A percentile compares a stretch with the other conserved stretches of the same genome.
Evolutionary conservation across 2,113 vertebrate genomes (phyloP).

Genomic region (Pangasianodon gigas): DNA sequence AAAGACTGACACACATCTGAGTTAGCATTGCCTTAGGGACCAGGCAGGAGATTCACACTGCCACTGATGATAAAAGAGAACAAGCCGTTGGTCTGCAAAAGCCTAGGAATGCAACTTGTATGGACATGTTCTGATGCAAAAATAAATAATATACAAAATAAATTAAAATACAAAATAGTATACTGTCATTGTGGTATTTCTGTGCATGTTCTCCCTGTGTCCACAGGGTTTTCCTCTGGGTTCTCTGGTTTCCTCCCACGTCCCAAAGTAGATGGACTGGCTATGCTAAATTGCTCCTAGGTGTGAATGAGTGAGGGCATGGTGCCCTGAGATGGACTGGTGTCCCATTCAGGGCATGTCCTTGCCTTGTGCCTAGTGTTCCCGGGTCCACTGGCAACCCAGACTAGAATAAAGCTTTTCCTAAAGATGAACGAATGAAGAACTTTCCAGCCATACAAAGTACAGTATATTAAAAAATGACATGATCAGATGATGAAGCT

Average conservation of each 20-base stretch:
- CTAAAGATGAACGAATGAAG: background rate
- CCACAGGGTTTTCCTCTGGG: background rate
- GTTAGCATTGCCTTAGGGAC: background rate
- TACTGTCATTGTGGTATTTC: background rate
- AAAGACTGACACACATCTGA: constrained; percentile 35
- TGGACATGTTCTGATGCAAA: background rate
- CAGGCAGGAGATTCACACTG: background rate
- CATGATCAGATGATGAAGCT: background rate
- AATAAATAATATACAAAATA: background rate
- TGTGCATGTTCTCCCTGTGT: background rate
- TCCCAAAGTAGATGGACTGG: background rate
- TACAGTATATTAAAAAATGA: background rate
- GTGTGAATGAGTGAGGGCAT: background rate
- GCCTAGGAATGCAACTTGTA: background rate
- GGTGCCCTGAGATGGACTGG: background rate
- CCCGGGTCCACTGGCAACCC: background rate
- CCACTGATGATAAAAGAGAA: background rate
- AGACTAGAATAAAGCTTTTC: background rate
- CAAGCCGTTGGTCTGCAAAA: background rate
- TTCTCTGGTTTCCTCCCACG: background rate
- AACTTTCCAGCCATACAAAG: background rate
- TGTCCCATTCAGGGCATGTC: background rate
- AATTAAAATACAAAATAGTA: background rate
- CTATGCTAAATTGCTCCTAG: background rate
- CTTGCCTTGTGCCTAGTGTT: background rate